Conservation (phyloP, 2,113 vertebrate species). For the Pterophyllum scalare region DNA sequence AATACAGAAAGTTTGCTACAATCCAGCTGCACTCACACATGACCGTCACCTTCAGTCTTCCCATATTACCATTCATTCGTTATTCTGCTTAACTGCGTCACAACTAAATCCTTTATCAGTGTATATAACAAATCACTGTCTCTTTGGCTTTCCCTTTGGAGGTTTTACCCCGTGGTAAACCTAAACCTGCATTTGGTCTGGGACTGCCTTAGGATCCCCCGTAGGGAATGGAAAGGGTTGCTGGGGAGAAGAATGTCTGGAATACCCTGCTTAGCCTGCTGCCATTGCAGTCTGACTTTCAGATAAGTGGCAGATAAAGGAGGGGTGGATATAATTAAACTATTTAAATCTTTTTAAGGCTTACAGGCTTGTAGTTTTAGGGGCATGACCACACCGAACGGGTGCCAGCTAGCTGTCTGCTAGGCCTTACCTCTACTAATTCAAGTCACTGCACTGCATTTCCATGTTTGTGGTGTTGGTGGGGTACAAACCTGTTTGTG, state of each 20-base stretch:
- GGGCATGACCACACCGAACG: not conserved
- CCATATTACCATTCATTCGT: not conserved
- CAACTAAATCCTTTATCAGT: not conserved
- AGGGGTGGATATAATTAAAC: not conserved
- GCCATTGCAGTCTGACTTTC: not conserved
- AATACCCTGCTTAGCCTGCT: not conserved
- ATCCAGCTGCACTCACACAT: not conserved
- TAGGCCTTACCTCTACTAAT: not conserved
- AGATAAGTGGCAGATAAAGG: not conserved
- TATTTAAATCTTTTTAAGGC: no score
- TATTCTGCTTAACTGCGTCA: not conserved
- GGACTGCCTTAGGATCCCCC: not conserved
- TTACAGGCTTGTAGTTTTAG: no score
- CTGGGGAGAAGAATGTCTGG: not conserved
- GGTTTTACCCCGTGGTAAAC: not conserved
- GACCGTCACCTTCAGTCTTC: not conserved
- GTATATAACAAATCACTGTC: not conserved
- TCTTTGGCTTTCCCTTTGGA: not conserved
- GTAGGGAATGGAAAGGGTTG: not conserved
- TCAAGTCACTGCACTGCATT: not conserved
- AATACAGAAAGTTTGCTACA: not conserved
- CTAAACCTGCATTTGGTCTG: not conserved
- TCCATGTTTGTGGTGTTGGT: not conserved
- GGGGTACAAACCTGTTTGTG: not conserved
- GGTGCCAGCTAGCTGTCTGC: not conserved